Conservation (phyloP, 1,140 invertebrate species). For the Microplitis demolitor region DNA sequence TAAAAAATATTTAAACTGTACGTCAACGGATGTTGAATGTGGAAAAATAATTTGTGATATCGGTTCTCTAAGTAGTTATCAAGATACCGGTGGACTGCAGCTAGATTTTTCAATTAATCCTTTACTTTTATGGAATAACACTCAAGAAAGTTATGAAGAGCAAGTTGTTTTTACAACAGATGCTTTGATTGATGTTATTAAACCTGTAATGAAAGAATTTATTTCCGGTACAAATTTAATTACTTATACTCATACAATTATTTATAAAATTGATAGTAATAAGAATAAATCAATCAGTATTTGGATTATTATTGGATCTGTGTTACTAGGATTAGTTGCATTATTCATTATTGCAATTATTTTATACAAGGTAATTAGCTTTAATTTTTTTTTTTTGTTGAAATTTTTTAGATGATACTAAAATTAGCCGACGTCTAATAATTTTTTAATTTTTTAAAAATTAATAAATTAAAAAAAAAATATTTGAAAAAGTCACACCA, state of each 20-base stretch:
- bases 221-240: neutral
- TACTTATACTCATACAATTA: conserved; percentile 40
- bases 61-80: conserved; percentile 29
- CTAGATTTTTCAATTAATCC: conserved; percentile 31
- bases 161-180: conserved; percentile 39
- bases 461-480: too few species aligned
- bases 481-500: too few species aligned
- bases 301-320: conserved; percentile 49
- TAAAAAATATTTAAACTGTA: conserved; percentile 39
- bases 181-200: conserved; percentile 35
- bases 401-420: too few species aligned
- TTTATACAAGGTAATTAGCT: conserved; percentile 41
- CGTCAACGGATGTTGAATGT: conserved; percentile 30
- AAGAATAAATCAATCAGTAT: conserved; percentile 33
- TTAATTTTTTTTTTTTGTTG: conserved; percentile 7
- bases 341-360: conserved; percentile 41
- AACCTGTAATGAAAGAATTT: conserved; percentile 21
- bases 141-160: conserved; percentile 20
- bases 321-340: conserved; percentile 48
- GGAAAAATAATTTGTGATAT: conserved; percentile 34
- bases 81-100: conserved; percentile 36
- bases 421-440: too few species aligned
- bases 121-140: neutral
- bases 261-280: conserved; percentile 38
- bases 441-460: too few species aligned